Evolutionary conservation across 2,113 vertebrate genomes (phyloP).

Genomic region (Oreochromis spilurus): DNA sequence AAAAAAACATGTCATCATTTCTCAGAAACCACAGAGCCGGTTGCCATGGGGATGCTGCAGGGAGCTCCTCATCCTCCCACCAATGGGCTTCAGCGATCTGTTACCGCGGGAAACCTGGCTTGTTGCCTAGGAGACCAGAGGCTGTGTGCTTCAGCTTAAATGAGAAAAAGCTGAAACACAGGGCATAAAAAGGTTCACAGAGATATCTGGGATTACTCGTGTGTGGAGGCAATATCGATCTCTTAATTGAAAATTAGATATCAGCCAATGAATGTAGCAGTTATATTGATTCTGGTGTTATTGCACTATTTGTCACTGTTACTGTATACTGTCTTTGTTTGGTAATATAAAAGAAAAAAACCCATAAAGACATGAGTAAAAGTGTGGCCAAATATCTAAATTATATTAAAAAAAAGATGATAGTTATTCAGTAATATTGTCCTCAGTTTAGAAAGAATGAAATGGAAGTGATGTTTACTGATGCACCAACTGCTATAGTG

Average conservation of each 20-base stretch:
- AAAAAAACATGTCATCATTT: slow-evolving; percentile 47
- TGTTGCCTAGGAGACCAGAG: slow-evolving; percentile 65
- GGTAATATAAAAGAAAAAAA: background rate
- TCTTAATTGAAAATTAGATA: background rate
- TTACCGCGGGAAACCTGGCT: slow-evolving; percentile 58
- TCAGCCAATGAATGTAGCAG: background rate
- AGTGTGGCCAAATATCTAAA: background rate
- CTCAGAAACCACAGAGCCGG: slow-evolving; percentile 52
- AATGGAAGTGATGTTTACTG: background rate
- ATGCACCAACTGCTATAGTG: background rate
- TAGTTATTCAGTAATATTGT: background rate
- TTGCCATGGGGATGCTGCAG: slow-evolving; percentile 70
- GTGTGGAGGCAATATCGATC: background rate
- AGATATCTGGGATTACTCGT: background rate
- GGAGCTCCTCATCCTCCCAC: slow-evolving; percentile 57
- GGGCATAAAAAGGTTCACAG: background rate
- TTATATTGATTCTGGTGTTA: background rate
- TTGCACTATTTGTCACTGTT: background rate
- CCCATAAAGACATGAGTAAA: background rate
- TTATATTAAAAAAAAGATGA: fast-evolving
- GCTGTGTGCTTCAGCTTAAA: slow-evolving; percentile 22
- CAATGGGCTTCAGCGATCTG: slow-evolving; percentile 49
- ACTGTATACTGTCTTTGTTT: background rate
- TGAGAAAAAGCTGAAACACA: background rate
- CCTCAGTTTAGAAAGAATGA: background rate